Percentiles rank a stretch among this genome's conserved stretches.
phyloP scores from a whole-genome alignment of 2,113 vertebrate genomes.

The Pavo muticus region DNA sequence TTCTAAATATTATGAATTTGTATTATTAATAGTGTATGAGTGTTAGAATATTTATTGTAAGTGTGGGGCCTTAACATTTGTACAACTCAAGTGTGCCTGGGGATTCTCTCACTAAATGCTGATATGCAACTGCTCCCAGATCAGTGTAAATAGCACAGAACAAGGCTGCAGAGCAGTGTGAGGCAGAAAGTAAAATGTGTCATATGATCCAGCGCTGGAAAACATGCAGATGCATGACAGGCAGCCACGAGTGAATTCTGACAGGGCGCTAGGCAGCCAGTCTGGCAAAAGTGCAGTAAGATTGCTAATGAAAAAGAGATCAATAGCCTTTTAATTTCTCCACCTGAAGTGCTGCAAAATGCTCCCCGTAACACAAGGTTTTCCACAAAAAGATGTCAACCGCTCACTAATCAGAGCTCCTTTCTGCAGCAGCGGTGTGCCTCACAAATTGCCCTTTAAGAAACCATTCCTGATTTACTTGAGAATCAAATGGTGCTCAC shows the following conservation, averaged over 20 bases:
- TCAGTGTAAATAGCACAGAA: slow-evolving; percentile 53
- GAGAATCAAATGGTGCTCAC: slow-evolving; percentile 8
- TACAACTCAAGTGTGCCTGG: slow-evolving; percentile 54
- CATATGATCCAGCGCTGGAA: neutral
- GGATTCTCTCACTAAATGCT: slow-evolving; percentile 48
- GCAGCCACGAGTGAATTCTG: slow-evolving; percentile 32
- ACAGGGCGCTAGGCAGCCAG: slow-evolving; percentile 25
- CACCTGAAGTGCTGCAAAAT: slow-evolving; percentile 51
- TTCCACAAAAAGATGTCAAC: slow-evolving; percentile 40
- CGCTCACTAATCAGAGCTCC: slow-evolving; percentile 48
- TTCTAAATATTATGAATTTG: slow-evolving; percentile 70
- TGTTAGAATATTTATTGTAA: slow-evolving; percentile 61
- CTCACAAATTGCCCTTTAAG: slow-evolving; percentile 32
- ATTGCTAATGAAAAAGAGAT: slow-evolving; percentile 55
- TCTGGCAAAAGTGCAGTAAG: slow-evolving; percentile 43
- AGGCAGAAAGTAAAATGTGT: slow-evolving; percentile 8
- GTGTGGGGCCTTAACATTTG: slow-evolving; percentile 56
- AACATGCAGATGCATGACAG: slow-evolving; percentile 17
- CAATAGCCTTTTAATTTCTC: slow-evolving; percentile 66
- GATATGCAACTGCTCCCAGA: slow-evolving; percentile 27
- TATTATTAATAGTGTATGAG: slow-evolving; percentile 72
- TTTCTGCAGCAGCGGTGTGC: slow-evolving; percentile 34
- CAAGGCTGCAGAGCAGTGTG: slow-evolving; percentile 24
- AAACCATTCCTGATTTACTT: slow-evolving; percentile 56
- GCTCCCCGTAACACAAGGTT: neutral